These are phyloP conservation scores for Drosophila buzzatii DNA, from an alignment of 2,888 invertebrate species.

Conservation along the genomic window DNA sequence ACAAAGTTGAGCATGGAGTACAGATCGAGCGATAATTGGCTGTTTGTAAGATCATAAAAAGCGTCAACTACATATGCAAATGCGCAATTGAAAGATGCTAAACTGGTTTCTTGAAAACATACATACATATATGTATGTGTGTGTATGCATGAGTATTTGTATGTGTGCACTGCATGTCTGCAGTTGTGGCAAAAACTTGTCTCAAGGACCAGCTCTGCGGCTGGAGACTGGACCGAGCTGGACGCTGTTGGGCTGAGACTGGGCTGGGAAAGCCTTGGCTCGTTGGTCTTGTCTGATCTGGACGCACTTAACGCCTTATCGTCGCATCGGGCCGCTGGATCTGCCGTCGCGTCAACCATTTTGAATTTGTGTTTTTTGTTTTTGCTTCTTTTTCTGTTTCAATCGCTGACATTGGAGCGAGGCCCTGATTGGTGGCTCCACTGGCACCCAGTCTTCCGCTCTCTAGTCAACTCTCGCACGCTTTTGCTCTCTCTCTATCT, in stretches of 20 bases:
- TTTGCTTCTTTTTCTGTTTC: neutral
- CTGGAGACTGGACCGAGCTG: neutral
- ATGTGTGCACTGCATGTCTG: neutral
- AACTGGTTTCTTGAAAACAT: constrained; percentile 28
- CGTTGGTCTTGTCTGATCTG: constrained; percentile 52
- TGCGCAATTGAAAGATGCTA: constrained; percentile 11
- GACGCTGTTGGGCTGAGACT: neutral
- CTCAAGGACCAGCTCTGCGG: constrained; percentile 24
- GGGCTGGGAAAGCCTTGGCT: constrained; percentile 20
- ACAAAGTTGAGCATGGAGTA: neutral
- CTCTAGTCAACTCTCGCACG: neutral
- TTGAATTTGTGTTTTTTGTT: constrained; percentile 47
- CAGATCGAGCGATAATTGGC: constrained; percentile 43
- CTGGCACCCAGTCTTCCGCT: constrained; percentile 28
- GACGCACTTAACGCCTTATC: constrained; percentile 61
- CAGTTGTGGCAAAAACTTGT: constrained; percentile 15
- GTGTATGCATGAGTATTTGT: neutral
- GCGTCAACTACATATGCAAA: constrained; percentile 35
- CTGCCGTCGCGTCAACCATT: constrained; percentile 59
- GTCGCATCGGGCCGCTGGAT: constrained; percentile 47
- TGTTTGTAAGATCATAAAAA: constrained; percentile 26
- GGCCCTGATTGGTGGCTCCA: constrained; percentile 82
- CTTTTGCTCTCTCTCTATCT: neutral
- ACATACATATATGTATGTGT: neutral
- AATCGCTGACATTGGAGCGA: neutral